A percentile compares a stretch with the other conserved stretches of the same genome.
These are phyloP conservation scores for Bradypodion pumilum DNA, from an alignment of 2,797 vertebrate genomes.

Conservation along the genomic window DNA sequence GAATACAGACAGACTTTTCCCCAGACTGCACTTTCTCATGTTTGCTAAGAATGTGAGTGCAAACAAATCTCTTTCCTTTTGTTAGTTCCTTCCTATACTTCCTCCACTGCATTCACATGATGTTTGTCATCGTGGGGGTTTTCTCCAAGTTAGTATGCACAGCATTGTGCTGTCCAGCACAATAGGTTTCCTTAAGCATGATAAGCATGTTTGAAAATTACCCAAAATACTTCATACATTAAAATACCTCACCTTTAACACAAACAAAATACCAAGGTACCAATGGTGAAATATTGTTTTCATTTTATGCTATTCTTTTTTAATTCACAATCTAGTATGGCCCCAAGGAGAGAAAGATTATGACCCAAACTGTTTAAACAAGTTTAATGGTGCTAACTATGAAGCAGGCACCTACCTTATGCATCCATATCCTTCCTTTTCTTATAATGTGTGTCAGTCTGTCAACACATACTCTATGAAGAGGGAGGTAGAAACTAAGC, in stretches of 20 bases:
- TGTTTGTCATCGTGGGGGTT: no score
- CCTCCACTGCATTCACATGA: no score
- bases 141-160: background rate
- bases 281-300: background rate
- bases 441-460: constrained; percentile 94
- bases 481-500: constrained; percentile 92
- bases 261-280: background rate
- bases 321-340: background rate
- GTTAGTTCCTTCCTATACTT: no score
- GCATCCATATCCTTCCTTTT: constrained; percentile 98
- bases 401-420: constrained; percentile 84
- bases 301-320: background rate
- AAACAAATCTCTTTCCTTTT: no score
- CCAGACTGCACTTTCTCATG: background rate
- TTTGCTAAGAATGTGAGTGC: background rate
- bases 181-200: background rate
- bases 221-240: background rate
- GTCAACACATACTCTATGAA: constrained; percentile 93
- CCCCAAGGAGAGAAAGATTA: background rate
- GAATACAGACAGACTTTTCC: background rate
- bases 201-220: background rate
- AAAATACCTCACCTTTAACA: background rate
- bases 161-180: background rate
- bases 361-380: background rate
- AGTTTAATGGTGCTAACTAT: constrained; percentile 1